Conservation (phyloP, 2,113 vertebrate genomes). For the Prunella fulvescens region DNA sequence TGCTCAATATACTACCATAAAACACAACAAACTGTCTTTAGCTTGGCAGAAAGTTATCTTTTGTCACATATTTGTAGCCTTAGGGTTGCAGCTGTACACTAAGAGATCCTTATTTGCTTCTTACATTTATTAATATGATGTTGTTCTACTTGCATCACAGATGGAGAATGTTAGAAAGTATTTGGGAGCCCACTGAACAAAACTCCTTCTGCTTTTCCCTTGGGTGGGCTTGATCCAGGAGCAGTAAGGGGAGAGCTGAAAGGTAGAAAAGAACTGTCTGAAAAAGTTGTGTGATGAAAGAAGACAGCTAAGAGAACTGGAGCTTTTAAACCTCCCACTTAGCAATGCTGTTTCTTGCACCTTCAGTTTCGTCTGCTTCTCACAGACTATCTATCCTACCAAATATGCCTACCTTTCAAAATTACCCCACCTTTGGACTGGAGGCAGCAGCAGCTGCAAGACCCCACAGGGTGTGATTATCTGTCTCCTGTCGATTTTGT, state of each 20-base stretch:
- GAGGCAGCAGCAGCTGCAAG: not conserved
- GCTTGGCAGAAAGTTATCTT: not conserved
- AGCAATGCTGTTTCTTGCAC: not conserved
- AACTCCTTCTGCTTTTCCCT: not conserved
- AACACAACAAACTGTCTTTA: not conserved
- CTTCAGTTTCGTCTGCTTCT: not conserved
- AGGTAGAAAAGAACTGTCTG: not conserved
- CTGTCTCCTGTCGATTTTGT: not conserved
- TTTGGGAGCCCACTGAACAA: not conserved
- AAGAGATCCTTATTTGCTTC: not conserved
- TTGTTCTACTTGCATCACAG: not conserved
- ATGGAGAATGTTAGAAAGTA: not conserved
- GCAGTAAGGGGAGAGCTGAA: not conserved
- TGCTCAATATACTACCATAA: not conserved
- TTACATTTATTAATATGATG: not conserved
- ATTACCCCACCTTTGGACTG: not conserved
- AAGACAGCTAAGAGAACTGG: not conserved
- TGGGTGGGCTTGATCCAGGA: not conserved
- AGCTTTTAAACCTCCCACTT: not conserved
- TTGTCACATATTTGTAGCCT: not conserved
- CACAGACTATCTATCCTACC: not conserved
- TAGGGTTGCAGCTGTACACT: not conserved
- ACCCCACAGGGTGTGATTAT: not conserved
- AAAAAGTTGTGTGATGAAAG: not conserved
- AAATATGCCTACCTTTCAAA: not conserved